Evolutionary conservation across 2,113 vertebrate species (phyloP), one percentile per base, ranked within the genome.

Genomic region (Glareola pratincola): DNA sequence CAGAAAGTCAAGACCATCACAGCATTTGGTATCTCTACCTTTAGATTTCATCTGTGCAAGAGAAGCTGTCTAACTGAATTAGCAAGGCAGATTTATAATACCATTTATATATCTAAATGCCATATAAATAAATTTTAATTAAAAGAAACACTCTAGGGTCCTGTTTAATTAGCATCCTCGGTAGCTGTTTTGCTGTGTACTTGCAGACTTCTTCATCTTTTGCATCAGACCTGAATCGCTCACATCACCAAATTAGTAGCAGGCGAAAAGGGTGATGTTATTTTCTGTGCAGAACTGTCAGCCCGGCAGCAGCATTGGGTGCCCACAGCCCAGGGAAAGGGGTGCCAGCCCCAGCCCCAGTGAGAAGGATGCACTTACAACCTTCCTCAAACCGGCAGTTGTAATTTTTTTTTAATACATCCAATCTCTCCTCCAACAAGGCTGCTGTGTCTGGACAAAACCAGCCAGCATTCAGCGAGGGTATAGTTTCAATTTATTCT

Each of bases 71-170:
- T 82, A 69, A 29, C 1, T 54, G 66, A 87, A 89, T 88, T 87
- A 92, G 48, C 84, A 92, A 37, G 75, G 50, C 45, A 73, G 77
- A 57, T 90, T 91, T 79, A 37, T 34, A 82, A 41, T 34, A 26
- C 29, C 84, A 43, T 95, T 94, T 91, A 45, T 90, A 50, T 72
- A 76, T 87, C 57, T 85, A 91, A 89, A 79, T 69, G 80, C 30
- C 94, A 82, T 91, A 91, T 85, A 94, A 96, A 92, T 89, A 73
- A 29, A 90, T 91, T 93, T 83, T 90, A 92, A 97, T 96, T 94
- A 91, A 88, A 94, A 69, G 45, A 50, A 91, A 32, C 41, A 73
- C 84, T 74, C 84, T 43, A 59, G 50, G 54, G 77, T 54, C 81
- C 45, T 32, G 37, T 56, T 73, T 74, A 74, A 95, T 93, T 85